Evolutionary conservation across 2,113 vertebrate genomes (phyloP), one percentile per base, ranked within the genome.

Genomic region (Cisticola juncidis): DNA sequence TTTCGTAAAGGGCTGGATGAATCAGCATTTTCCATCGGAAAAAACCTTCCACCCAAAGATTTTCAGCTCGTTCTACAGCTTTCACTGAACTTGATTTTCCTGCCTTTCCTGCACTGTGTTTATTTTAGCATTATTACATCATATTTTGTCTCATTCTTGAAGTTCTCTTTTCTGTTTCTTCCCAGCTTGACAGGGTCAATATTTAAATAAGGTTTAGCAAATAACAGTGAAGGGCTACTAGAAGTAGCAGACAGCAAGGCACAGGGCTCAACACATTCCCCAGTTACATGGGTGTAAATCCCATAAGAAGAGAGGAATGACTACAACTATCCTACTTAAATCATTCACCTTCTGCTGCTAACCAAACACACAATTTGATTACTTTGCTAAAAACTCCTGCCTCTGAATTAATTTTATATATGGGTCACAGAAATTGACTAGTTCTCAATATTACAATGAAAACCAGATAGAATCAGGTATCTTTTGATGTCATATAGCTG

Each of bases 51-150:
- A 72, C 66, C 15, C 15, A 3, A 77, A 93, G 53, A 86, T 58
- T 86, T 90, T 54, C 35, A 90, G 78, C 93, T 86, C 0, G 33
- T 89, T 94, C 80, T 71, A 84, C 53, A 1, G 89, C 89, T 92
- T 92, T 86, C 54, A 64, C 69, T 24, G 60, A 86, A 85, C 92
- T 92, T 1, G 44, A 84, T 69, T 92, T 95, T 96, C 94, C 91
- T 92, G 96, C 81, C 95, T 95, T 92, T 94, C 93, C 92, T 95
- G 94, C 80, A 87, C 36, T 44, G n/a, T 86, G 88, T 95, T 95
- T 95, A 84, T 84, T 96, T 95, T 95, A 86, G 48, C 53, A 86
- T 86, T 2, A 2, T 92, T 84, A 95, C 93, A 86, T 95, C 83
- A 92, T 91, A 92, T 94, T 95, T 93, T 91, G 77, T 84, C 83